Conservation (phyloP, 2,113 vertebrate genomes). For the Oncorhynchus mykiss region DNA sequence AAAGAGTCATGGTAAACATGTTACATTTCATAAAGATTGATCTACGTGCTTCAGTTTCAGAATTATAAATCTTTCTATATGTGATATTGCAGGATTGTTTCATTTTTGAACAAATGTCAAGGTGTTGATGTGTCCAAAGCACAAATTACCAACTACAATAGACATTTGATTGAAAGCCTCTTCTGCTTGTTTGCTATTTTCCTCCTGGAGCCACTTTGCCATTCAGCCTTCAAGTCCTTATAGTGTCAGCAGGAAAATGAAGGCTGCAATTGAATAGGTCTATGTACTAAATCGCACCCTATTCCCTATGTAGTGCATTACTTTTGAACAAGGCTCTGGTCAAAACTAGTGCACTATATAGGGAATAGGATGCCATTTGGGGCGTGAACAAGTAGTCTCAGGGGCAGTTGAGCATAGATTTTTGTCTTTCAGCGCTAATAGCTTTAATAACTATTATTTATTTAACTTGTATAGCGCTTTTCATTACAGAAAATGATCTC, state of each 20-base stretch:
- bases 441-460: slow-evolving; percentile 52
- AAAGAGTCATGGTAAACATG: no score
- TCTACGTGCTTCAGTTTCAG: neutral
- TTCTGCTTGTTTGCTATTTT: slow-evolving; percentile 47
- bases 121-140: slow-evolving; percentile 47
- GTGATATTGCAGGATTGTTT: neutral
- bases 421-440: slow-evolving; percentile 80
- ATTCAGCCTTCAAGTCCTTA: slow-evolving; percentile 58
- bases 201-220: slow-evolving; percentile 34
- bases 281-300: no score
- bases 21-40: no score
- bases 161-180: slow-evolving; percentile 63
- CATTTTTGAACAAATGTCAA: slow-evolving; percentile 22
- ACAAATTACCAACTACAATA: slow-evolving; percentile 35
- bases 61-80: neutral
- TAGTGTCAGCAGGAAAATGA: slow-evolving; percentile 73
- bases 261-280: slow-evolving; percentile 74
- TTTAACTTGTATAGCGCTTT: no score
- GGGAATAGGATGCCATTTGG: no score
- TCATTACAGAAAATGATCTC: no score
- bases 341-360: no score
- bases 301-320: no score
- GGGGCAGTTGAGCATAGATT: slow-evolving; percentile 82
- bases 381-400: slow-evolving; percentile 53
- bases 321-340: no score